Evolutionary conservation across 2,113 vertebrate genomes (phyloP).

Genomic region (Macrotus californicus): DNA sequence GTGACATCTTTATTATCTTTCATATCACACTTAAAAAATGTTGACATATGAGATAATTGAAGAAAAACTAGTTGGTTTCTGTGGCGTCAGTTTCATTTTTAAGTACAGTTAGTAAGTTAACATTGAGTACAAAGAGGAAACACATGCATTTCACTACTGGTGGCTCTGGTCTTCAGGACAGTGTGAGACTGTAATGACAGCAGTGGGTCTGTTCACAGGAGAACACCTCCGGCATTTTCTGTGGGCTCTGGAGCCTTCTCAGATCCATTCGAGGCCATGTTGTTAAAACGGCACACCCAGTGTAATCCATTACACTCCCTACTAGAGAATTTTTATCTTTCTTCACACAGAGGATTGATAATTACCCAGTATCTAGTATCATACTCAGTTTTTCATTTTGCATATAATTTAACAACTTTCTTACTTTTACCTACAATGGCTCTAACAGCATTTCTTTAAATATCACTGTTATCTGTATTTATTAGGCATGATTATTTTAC

Average conservation of each 20-base stretch:
- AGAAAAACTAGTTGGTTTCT: constrained; percentile 2
- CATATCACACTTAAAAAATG: not conserved
- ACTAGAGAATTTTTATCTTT: not conserved
- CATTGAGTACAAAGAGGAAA: not conserved
- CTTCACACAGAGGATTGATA: not conserved
- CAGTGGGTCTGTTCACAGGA: not conserved
- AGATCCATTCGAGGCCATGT: not conserved
- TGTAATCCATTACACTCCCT: not conserved
- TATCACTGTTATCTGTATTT: not conserved
- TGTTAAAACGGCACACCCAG: not conserved
- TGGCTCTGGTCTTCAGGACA: not conserved
- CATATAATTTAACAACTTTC: not conserved
- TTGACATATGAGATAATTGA: not conserved
- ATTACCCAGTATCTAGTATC: not conserved
- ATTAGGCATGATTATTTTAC: constrained; percentile 3
- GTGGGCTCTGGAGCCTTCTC: not conserved
- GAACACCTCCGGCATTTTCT: not conserved
- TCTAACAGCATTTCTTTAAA: not conserved
- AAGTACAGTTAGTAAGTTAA: not conserved
- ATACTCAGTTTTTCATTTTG: constrained; percentile 11
- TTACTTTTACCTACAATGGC: not conserved
- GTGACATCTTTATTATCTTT: not conserved
- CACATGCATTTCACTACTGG: not conserved
- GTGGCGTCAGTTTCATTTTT: not conserved
- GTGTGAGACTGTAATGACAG: not conserved